phyloP scores from a whole-genome alignment of 2,888 invertebrate genomes.

The Tuta absoluta region DNA sequence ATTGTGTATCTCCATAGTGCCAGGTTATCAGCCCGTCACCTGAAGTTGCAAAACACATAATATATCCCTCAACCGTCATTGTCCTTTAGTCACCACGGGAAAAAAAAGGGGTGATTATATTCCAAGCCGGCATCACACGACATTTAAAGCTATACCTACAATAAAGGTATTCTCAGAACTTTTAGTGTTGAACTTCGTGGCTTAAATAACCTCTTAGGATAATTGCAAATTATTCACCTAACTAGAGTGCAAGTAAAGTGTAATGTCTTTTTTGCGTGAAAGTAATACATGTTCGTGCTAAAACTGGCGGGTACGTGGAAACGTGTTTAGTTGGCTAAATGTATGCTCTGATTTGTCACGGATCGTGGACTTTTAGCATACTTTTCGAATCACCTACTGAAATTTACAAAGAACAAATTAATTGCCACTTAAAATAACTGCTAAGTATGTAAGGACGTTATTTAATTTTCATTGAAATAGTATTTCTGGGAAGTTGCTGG shows the following conservation, averaged over 20 bases:
- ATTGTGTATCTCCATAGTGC: too few species aligned
- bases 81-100: too few species aligned
- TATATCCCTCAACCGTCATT: too few species aligned
- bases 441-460: background rate
- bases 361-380: background rate
- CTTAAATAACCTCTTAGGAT: slow-evolving; percentile 8
- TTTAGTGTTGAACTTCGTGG: background rate
- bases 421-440: background rate
- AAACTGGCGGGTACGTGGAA: background rate
- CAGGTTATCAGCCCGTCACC: too few species aligned
- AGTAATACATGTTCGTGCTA: slow-evolving; percentile 1
- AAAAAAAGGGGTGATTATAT: too few species aligned
- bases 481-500: background rate
- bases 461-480: background rate
- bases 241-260: background rate
- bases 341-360: background rate
- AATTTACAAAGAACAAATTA: too few species aligned
- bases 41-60: too few species aligned
- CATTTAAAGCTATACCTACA: too few species aligned
- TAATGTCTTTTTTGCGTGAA: slow-evolving; percentile 19
- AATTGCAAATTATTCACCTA: slow-evolving; percentile 17
- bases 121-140: too few species aligned
- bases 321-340: background rate
- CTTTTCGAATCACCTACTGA: too few species aligned
- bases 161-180: slow-evolving; percentile 6